Percentiles rank a stretch among this genome's conserved stretches.
Evolutionary conservation across 2,888 invertebrate genomes (phyloP).

Genomic region (Campopleginae sp.): DNA sequence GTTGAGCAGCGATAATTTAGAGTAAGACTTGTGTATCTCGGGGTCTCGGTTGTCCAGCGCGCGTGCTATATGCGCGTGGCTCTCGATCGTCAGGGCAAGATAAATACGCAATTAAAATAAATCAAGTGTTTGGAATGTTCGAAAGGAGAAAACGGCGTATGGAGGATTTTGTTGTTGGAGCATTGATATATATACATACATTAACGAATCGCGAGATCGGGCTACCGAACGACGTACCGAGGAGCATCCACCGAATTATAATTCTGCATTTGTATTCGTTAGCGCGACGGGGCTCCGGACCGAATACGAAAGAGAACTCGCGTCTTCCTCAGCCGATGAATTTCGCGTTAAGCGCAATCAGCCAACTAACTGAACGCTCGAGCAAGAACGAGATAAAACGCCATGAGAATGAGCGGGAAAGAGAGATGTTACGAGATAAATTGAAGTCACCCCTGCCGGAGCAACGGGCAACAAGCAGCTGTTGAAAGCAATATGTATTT

Average conservation of each 20-base stretch:
- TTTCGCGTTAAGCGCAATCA: constrained; percentile 79
- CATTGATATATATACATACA: constrained; percentile 25
- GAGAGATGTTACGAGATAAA: constrained; percentile 57
- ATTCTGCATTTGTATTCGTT: constrained; percentile 83
- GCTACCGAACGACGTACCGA: constrained; percentile 51
- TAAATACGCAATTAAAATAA: constrained; percentile 13
- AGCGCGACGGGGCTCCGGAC: constrained; percentile 71
- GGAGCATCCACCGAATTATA: constrained; percentile 76
- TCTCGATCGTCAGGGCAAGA: constrained; percentile 17
- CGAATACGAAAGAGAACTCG: constrained; percentile 56
- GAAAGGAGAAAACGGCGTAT: not conserved
- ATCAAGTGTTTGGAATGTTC: not conserved
- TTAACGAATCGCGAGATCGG: constrained; percentile 32
- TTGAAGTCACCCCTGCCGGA: constrained; percentile 52
- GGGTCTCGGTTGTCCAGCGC: not conserved
- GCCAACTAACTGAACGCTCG: constrained; percentile 65
- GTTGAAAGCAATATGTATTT: constrained; percentile 59
- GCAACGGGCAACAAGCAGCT: constrained; percentile 57
- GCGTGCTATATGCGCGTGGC: constrained; percentile 53
- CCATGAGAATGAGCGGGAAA: constrained; percentile 12
- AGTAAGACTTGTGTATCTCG: constrained; percentile 34
- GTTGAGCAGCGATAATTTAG: constrained; percentile 40
- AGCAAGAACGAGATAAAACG: constrained; percentile 43
- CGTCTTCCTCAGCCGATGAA: constrained; percentile 75
- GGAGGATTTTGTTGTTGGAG: not conserved